Evolutionary conservation across 2,113 vertebrate genomes (phyloP), one percentile per base, ranked within the genome.

Genomic region (Saccopteryx bilineata): DNA sequence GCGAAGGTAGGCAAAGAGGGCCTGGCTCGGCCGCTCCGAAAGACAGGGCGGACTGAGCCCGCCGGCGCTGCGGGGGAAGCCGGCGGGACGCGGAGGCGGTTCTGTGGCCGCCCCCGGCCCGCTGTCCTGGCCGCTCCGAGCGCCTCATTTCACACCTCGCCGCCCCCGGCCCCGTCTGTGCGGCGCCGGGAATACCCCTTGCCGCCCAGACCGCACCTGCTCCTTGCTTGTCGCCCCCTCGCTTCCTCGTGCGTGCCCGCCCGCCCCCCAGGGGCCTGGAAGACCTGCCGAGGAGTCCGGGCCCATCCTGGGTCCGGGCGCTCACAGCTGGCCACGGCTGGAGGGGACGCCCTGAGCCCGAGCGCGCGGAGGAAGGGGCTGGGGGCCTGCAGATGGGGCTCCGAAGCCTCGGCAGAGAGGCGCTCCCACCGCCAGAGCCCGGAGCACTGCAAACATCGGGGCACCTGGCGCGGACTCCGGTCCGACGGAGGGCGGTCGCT

Each of bases 91-190:
- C 94, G 95, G 87, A 86, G 96, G 96, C 87, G 96, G 96, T 96
- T 96, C 97, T 81, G 3, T 91, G 13, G 65, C 97, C 96, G 96
- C 96, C 97, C 97, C 96, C 97, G 93, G 92, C 96, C 96, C 97
- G 88, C 97, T 97, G 96, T 97, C 96, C 97, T 93, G 28, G 95
- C 88, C 82, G 87, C 96, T 84, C 94, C 0, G 71, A 48, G 81
- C 60, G 95, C 92, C 95, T 97, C 97, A 80, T 96, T 97, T 98
- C 97, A 98, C 97, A 98, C 97, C 96, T 98, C 97, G 97, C 97
- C 97, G 95, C 97, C 97, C 97, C 97, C 97, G 96, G 94, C 95
- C 96, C 96, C 96, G 96, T 98, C 97, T 98, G 97, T 97, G 96
- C 96, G 17, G 91, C 96, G 96, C 97, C 96, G 92, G 97, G 96